A percentile compares a stretch with the other conserved stretches of the same genome.
These are phyloP conservation scores for Muntiacus muntjak DNA, from an alignment of 2,113 vertebrate species.

Conservation along the genomic window DNA sequence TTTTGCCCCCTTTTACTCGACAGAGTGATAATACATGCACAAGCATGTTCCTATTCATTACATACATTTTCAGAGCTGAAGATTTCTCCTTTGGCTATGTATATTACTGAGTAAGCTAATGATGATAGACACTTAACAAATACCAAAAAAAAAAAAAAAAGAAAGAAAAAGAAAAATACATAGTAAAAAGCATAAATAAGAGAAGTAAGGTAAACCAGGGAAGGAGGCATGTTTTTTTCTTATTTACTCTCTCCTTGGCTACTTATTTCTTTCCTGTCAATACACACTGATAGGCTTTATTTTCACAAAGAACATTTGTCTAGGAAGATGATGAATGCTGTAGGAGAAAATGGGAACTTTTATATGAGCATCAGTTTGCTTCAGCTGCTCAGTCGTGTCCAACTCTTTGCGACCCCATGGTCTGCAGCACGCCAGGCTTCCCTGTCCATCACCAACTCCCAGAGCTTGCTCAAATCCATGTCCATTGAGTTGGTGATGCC, in stretches of 20 bases:
- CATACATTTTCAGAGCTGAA: not conserved
- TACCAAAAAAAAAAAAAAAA: not conserved
- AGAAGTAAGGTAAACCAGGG: not conserved
- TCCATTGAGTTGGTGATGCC: not conserved
- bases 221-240: not conserved
- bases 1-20: not conserved
- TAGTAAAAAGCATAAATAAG: not conserved
- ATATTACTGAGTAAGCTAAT: not conserved
- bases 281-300: not conserved
- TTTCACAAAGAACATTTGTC: not conserved
- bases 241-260: not conserved
- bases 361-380: not conserved
- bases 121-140: not conserved
- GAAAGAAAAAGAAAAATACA: not conserved
- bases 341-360: not conserved
- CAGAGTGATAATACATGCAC: not conserved
- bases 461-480: not conserved
- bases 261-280: not conserved
- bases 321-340: not conserved
- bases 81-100: not conserved
- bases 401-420: not conserved
- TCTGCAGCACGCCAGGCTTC: not conserved
- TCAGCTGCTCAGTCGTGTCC: not conserved
- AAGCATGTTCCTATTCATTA: not conserved
- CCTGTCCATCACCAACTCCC: not conserved